A percentile compares a stretch with the other conserved stretches of the same genome.
Evolutionary conservation across 2,797 vertebrate genomes (phyloP).

Genomic region (Nannoperca australis): DNA sequence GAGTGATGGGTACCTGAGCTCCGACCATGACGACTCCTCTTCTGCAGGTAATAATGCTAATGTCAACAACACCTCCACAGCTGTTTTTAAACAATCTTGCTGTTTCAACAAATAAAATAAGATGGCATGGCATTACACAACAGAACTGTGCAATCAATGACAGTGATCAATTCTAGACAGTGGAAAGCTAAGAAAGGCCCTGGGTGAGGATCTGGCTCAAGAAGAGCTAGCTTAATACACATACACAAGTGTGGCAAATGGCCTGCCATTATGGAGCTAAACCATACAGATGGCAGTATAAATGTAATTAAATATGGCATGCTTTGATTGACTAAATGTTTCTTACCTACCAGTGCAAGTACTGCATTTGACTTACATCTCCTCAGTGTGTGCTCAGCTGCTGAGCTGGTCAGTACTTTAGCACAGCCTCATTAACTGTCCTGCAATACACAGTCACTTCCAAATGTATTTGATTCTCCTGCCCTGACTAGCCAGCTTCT

Average conservation of each 20-base stretch:
- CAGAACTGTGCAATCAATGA: not conserved
- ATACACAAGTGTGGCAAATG: too few species aligned
- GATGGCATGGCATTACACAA: not conserved
- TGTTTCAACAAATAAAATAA: not conserved
- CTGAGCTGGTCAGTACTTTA: slow-evolving; percentile 15
- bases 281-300: not conserved
- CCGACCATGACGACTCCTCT: slow-evolving; percentile 91
- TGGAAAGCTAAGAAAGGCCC: not conserved
- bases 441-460: not conserved
- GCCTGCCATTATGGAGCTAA: not conserved
- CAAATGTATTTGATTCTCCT: slow-evolving; percentile 3
- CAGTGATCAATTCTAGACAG: not conserved
- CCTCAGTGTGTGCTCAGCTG: not conserved
- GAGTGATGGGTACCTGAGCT: slow-evolving; percentile 91
- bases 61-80: too few species aligned
- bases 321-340: not conserved
- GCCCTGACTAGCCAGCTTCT: not conserved
- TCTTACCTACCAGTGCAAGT: not conserved
- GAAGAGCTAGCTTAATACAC: not conserved
- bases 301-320: not conserved
- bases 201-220: not conserved
- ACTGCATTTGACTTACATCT: not conserved
- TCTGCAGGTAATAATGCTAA: slow-evolving; percentile 83
- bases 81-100: not conserved
- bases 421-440: not conserved